Base-by-base conservation (phyloP, 2,113 vertebrate genomes). In the Oxyruncus cristatus region DNA sequence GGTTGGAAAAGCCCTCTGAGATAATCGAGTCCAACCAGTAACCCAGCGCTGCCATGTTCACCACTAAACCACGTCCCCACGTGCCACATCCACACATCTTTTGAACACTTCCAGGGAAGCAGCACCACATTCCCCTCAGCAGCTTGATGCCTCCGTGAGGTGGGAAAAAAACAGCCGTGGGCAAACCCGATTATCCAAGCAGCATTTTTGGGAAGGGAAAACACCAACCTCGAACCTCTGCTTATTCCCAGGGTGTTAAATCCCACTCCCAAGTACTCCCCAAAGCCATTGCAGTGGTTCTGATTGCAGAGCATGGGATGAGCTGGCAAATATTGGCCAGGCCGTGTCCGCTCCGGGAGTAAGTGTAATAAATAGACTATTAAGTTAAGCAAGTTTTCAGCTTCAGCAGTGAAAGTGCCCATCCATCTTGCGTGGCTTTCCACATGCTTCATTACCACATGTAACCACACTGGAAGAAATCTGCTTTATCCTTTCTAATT, bases 351-450 rank as follows among this genome's bases (percentile, higher is more conserved):
- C 95, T 94, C 47, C 2, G 55, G 93, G 97, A 98, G 95, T 97
- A 97, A 97, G 95, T 76, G 96, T 97, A 98, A 98, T 98, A 98
- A 98, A 98, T 96, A 97, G 98, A 98, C 98, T 97, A 97, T 98
- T 98, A 98, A 97, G 97, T 97, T 97, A 98, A 98, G 97, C 97
- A 97, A 97, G 98, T 98, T 98, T 97, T 97, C 96, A 67, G 97
- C 97, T 98, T 97, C 96, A 68, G 95, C 95, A 67, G 92, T 93
- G 97, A 96, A 97, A 97, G 97, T 96, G 92, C 95, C 97, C 95
- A 98, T 98, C 97, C 97, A 98, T 98, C 98, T 98, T 98, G 74
- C 12, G 32, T 95, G 95, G 84, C 94, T 98, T 97, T 95, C 95
- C 97, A 93, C 95, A 97, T 96, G 98, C 98, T 98, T 98, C 98